phyloP scores from a whole-genome alignment of 2,888 invertebrate species.

The Cataglyphis livida region DNA sequence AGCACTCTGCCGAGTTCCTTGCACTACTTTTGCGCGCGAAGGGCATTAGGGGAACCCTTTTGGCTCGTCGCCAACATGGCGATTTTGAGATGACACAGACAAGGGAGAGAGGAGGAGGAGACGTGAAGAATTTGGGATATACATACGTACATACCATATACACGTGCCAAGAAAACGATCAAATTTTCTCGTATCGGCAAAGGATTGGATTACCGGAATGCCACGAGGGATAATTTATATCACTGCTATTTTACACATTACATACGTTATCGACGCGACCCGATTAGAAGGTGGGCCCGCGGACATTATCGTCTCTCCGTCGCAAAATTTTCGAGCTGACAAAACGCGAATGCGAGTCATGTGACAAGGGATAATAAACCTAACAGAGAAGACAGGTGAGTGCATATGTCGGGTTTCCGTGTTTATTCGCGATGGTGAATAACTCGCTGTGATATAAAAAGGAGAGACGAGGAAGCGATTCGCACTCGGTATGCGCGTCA shows the following conservation, averaged over 20 bases:
- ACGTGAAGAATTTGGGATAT: neutral
- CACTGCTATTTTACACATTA: too few species aligned
- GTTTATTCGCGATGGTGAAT: constrained; percentile 73
- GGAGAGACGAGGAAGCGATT: constrained; percentile 61
- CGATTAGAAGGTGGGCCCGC: neutral
- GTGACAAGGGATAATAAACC: constrained; percentile 69
- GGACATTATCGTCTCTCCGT: neutral
- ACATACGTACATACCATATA: neutral
- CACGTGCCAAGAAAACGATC: constrained; percentile 36
- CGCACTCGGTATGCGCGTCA: constrained; percentile 19
- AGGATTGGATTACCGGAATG: constrained; percentile 9
- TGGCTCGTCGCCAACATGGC: constrained; percentile 26
- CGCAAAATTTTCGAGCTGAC: constrained; percentile 27
- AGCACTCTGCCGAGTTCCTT: constrained; percentile 43
- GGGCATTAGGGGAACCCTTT: constrained; percentile 27
- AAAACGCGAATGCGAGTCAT: constrained; percentile 8
- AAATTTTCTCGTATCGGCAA: constrained; percentile 45
- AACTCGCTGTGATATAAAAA: constrained; percentile 45
- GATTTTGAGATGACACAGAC: neutral
- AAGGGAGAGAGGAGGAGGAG: neutral
- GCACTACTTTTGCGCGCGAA: constrained; percentile 51
- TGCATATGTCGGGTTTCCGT: constrained; percentile 70
- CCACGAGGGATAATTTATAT: constrained; percentile 20
- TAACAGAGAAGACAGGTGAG: constrained; percentile 64
- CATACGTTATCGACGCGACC: neutral